Percentiles rank a stretch among this genome's conserved stretches.
phyloP scores from a whole-genome alignment of 2,797 vertebrate species.

The Acanthopagrus latus region DNA sequence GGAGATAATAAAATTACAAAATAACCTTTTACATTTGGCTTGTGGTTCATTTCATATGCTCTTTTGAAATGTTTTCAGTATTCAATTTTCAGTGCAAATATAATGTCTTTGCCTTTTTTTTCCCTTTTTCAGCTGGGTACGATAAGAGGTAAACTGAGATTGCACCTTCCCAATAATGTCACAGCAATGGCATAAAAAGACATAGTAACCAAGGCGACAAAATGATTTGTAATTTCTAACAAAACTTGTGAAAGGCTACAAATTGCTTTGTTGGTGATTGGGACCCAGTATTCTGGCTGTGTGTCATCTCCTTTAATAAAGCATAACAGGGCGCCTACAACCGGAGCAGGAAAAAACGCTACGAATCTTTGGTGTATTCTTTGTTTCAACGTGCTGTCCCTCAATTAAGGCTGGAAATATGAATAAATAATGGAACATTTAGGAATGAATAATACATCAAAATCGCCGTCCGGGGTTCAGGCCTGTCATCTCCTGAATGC shows the following conservation, averaged over 20 bases:
- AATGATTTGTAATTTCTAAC: slow-evolving; percentile 33
- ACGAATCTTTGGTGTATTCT: slow-evolving; percentile 66
- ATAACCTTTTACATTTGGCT: slow-evolving; percentile 25
- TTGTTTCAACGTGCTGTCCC: slow-evolving; percentile 12
- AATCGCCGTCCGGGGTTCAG: slow-evolving; percentile 15
- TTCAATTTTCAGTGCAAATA: slow-evolving; percentile 16
- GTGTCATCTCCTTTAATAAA: slow-evolving; percentile 36
- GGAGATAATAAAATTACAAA: slow-evolving; percentile 19
- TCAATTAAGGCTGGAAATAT: slow-evolving; percentile 30
- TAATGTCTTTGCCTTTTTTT: background rate
- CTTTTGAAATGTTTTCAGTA: slow-evolving; percentile 3
- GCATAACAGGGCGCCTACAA: slow-evolving; percentile 3
- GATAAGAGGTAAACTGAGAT: slow-evolving; percentile 34
- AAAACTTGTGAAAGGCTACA: slow-evolving; percentile 47
- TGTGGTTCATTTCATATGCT: slow-evolving; percentile 19
- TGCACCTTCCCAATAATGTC: slow-evolving; percentile 63
- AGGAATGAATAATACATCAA: slow-evolving; percentile 56
- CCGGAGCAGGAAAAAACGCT: slow-evolving; percentile 12
- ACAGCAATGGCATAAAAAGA: slow-evolving; percentile 58
- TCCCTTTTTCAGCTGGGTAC: background rate
- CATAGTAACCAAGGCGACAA: slow-evolving; percentile 48
- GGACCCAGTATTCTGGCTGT: slow-evolving; percentile 29
- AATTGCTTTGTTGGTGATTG: slow-evolving; percentile 54
- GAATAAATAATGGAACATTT: slow-evolving; percentile 46
- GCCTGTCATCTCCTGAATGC: slow-evolving; percentile 40